Conservation (phyloP, 2,888 invertebrate genomes). For the Acheta domesticus region DNA sequence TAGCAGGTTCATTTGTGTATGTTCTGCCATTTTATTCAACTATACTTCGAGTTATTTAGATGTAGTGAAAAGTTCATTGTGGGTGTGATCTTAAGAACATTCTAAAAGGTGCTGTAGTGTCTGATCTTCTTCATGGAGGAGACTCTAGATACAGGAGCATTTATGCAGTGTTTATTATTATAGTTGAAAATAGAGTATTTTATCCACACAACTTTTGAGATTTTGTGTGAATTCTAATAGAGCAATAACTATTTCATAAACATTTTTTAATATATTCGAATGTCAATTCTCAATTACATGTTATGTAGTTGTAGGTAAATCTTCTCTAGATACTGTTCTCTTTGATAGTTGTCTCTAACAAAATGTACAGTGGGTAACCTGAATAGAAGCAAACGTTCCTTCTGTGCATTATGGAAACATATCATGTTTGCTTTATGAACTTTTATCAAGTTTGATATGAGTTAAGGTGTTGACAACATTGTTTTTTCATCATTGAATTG, state of each 20-base stretch:
- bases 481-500: too few species aligned
- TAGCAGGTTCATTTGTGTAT: too few species aligned
- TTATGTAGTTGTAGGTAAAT: conserved; percentile 4
- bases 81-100: not conserved
- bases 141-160: not conserved
- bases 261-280: not conserved
- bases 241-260: conserved; percentile 2
- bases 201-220: not conserved
- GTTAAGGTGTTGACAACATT: too few species aligned
- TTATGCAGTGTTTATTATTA: not conserved
- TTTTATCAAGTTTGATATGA: too few species aligned
- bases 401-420: not conserved
- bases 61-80: not conserved
- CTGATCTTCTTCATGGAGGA: not conserved
- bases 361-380: not conserved
- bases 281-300: conserved; percentile 2
- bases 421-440: not conserved
- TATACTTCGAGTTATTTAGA: too few species aligned
- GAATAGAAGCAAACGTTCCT: not conserved
- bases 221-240: not conserved
- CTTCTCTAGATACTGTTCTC: not conserved
- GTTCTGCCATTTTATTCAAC: too few species aligned
- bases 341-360: not conserved
- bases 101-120: conserved; percentile 10
- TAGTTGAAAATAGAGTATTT: not conserved